Conservation (phyloP, 2,888 invertebrate genomes). For the Ormyrus nitidulus region DNA sequence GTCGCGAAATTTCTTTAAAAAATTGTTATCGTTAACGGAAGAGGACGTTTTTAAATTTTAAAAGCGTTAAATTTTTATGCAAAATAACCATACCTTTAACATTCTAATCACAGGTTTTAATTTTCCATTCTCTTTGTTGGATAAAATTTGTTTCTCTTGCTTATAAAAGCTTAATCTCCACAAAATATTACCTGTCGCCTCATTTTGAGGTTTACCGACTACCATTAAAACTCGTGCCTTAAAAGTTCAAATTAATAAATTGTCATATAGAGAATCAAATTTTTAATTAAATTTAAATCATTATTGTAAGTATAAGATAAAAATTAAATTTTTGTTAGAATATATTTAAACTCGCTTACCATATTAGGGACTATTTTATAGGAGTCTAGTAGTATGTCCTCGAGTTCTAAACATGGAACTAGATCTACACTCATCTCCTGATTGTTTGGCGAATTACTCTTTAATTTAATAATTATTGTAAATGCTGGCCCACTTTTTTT, state of each 20-base stretch:
- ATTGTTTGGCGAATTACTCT: constrained; percentile 59
- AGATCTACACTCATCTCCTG: constrained; percentile 76
- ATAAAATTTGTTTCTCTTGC: constrained; percentile 77
- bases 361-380: constrained; percentile 32
- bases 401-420: constrained; percentile 78
- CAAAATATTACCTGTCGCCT: constrained; percentile 68
- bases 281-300: constrained; percentile 21
- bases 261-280: neutral
- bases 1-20: constrained; percentile 41
- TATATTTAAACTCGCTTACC: constrained; percentile 2
- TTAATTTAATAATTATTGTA: constrained; percentile 75
- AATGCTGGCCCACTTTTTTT: constrained; percentile 78
- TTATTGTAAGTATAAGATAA: constrained; percentile 57
- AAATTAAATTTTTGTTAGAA: neutral
- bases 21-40: neutral
- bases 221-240: constrained; percentile 72
- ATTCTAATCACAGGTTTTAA: constrained; percentile 63
- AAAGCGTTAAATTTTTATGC: neutral
- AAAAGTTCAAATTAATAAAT: neutral
- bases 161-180: constrained; percentile 80
- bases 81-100: constrained; percentile 62
- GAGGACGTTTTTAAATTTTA: neutral
- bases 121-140: constrained; percentile 63
- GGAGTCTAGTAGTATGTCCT: constrained; percentile 38
- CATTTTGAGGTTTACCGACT: constrained; percentile 75